Evolutionary conservation across 2,888 invertebrate genomes (phyloP).

Genomic region (Iphiclides podalirius): DNA sequence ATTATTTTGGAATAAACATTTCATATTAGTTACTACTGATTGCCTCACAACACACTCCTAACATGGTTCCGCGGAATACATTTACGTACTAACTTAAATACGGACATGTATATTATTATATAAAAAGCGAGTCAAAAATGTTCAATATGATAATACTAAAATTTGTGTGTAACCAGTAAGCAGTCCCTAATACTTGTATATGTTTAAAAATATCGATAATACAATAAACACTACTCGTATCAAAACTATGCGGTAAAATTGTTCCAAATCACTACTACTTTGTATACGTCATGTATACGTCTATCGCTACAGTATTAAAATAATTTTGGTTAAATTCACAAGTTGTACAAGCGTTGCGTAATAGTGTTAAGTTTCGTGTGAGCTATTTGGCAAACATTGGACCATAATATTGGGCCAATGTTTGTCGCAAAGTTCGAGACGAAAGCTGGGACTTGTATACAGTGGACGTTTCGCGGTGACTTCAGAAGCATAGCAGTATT

Average conservation of each 20-base stretch:
- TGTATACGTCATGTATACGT: constrained; percentile 33
- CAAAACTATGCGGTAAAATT: constrained; percentile 43
- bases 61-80: too few species aligned
- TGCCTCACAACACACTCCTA: too few species aligned
- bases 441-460: constrained; percentile 36
- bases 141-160: not conserved
- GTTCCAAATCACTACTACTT: constrained; percentile 21
- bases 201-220: not conserved
- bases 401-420: constrained; percentile 26
- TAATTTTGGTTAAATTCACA: constrained; percentile 35
- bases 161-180: too few species aligned
- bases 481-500: not conserved
- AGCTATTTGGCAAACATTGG: constrained; percentile 28
- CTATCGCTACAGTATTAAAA: constrained; percentile 36
- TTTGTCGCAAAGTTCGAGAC: constrained; percentile 33
- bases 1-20: too few species aligned
- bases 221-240: constrained; percentile 32
- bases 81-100: too few species aligned
- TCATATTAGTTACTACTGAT: too few species aligned
- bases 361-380: not conserved
- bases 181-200: constrained; percentile 7
- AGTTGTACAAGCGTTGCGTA: constrained; percentile 49
- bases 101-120: constrained; percentile 2
- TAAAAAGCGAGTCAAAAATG: constrained; percentile 5
- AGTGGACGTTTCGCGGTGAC: constrained; percentile 40